Conservation (phyloP, 2,888 invertebrate genomes). For the Polyploca ridens region DNA sequence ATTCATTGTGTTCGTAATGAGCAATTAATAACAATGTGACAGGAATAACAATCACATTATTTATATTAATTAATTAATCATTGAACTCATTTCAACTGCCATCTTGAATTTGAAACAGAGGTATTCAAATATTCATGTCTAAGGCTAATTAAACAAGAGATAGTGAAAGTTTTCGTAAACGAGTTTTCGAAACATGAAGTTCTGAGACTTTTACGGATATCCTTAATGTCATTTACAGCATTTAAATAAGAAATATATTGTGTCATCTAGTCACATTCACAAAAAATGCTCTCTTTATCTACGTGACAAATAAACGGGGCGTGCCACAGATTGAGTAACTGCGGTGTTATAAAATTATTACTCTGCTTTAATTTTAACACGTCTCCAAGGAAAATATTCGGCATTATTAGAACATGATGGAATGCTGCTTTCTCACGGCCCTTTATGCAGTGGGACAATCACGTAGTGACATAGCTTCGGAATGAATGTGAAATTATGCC, state of each 20-base stretch:
- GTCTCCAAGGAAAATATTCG: constrained; percentile 46
- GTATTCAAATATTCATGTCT: too few species aligned
- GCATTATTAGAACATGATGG: constrained; percentile 48
- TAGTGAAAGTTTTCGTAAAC: background rate
- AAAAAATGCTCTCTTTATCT: background rate
- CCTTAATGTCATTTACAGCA: background rate
- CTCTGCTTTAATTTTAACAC: constrained; percentile 22
- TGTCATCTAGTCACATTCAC: background rate
- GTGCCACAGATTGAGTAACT: background rate
- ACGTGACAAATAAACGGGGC: constrained; percentile 14
- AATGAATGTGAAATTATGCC: constrained; percentile 70
- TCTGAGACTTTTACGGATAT: too few species aligned
- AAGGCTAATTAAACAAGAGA: background rate
- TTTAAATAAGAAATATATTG: background rate
- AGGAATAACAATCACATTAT: constrained; percentile 48
- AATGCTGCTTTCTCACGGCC: constrained; percentile 74
- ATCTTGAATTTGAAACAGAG: background rate
- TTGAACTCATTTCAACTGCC: constrained; percentile 31
- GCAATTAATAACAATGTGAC: constrained; percentile 45
- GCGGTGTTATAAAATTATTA: constrained; percentile 8
- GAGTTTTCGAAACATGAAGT: too few species aligned
- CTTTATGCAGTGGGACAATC: constrained; percentile 47
- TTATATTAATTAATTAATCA: constrained; percentile 40
- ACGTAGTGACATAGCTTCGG: constrained; percentile 52
- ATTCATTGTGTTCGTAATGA: constrained; percentile 54